Evolutionary conservation across 2,113 vertebrate species (phyloP), one percentile per base, ranked within the genome.

Genomic region (Turdus rufiventris): DNA sequence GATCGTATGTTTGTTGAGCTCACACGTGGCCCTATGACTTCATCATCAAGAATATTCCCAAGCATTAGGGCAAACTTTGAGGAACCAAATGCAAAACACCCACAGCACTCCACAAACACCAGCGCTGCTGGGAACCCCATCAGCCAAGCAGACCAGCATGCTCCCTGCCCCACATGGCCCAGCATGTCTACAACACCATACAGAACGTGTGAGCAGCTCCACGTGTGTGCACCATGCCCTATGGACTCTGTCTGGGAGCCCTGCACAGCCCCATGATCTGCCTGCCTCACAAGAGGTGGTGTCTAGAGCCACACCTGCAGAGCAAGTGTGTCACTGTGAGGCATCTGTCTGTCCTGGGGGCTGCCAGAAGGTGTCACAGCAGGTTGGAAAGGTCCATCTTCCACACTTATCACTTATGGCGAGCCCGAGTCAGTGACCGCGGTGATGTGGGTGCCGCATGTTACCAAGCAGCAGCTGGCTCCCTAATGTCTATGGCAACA

Each of bases 211-310:
- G 0, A 68, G n/a, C 16, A 79, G 61, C 33, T 48, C 53, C 2
- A 2, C 0, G 0, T 4, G 1, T 28, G 47, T 77, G 40, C 19
- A 12, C 17, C 4, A 0, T 66, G 67, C 78, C 85, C 95, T 94
- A 21, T 91, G 89, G 85, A 94, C 91, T 94, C 87, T 81, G 51
- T 10, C 63, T 78, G 81, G 72, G 74, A 92, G 74, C 24, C 6
- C 43, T 66, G 53, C 4, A 2, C 43, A 62, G 71, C 8, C 56
- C 25, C 25, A 5, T 77, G 76, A 86, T 63, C 80, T 45, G 51
- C 45, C 45, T 53, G 53, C 56, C 42, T 86, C 73, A 65, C 61
- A 74, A 75, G 42, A 94, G 47, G 29, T 36, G 65, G 19, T 10
- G 1, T 31, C 87, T 50, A 60, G 70, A 82, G 79, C 92, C 96